These are phyloP conservation scores for Struthidea cinerea DNA, from an alignment of 2,113 vertebrate species.

Conservation along the genomic window DNA sequence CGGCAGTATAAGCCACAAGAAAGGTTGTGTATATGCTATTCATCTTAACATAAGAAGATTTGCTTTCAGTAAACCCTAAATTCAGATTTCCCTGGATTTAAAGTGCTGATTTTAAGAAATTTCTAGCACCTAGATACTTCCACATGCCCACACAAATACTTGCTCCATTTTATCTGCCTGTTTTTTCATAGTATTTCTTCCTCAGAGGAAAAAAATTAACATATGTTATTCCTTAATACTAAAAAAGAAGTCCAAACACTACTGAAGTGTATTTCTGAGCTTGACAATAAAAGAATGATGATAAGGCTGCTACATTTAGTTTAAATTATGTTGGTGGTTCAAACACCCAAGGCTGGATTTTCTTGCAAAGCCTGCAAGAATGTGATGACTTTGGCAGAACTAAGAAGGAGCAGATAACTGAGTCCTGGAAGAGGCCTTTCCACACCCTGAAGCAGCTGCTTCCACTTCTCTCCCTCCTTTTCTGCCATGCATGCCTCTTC, in stretches of 20 bases:
- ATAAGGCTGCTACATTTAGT: background rate
- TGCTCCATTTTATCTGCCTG: background rate
- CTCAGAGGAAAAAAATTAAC: background rate
- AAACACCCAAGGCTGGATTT: background rate
- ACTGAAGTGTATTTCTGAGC: background rate
- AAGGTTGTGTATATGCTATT: background rate
- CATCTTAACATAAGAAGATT: background rate
- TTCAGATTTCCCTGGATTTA: background rate
- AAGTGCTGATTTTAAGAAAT: background rate
- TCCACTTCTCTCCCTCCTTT: background rate
- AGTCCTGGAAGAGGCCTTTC: background rate
- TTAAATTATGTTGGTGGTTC: background rate
- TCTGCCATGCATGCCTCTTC: accelerated
- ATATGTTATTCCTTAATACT: background rate
- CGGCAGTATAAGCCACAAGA: background rate
- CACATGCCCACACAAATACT: background rate
- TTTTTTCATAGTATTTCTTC: background rate
- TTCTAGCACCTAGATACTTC: background rate
- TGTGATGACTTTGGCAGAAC: background rate
- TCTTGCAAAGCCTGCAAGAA: background rate
- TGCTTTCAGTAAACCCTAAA: background rate
- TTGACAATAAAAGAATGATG: background rate
- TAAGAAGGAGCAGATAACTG: background rate
- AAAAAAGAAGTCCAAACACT: background rate
- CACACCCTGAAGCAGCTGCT: background rate